Percentiles rank a stretch among this genome's conserved stretches.
Conservation (phyloP, 2,113 vertebrate species). For the Calypte anna region DNA sequence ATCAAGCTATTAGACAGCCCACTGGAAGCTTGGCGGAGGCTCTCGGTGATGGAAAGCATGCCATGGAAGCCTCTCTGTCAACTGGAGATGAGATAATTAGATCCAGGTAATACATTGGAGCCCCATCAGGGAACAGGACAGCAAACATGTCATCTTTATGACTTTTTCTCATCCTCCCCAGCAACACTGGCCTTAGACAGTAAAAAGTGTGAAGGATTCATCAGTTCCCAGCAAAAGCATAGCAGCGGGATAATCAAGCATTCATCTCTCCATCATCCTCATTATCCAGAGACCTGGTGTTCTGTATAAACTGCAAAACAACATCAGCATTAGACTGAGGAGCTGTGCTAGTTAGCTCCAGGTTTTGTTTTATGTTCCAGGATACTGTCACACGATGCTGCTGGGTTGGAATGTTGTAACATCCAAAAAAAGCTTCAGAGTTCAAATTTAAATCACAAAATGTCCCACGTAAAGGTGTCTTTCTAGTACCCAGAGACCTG, state of each 20-base stretch:
- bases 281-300: slow-evolving; percentile 60
- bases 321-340: not conserved
- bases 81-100: slow-evolving; percentile 86
- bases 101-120: slow-evolving; percentile 87
- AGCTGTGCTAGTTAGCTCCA: not conserved
- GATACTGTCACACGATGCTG: not conserved
- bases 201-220: slow-evolving; percentile 59
- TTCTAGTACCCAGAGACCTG: not conserved
- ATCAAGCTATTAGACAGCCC: slow-evolving; percentile 86
- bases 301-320: not conserved
- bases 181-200: slow-evolving; percentile 62
- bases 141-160: slow-evolving; percentile 84
- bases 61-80: slow-evolving; percentile 79
- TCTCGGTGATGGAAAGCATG: slow-evolving; percentile 78
- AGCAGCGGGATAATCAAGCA: slow-evolving; percentile 69
- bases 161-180: slow-evolving; percentile 76
- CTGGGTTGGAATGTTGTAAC: not conserved
- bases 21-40: slow-evolving; percentile 79
- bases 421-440: not conserved
- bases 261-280: slow-evolving; percentile 56
- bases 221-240: slow-evolving; percentile 15
- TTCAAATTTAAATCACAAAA: not conserved
- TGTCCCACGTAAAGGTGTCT: not conserved
- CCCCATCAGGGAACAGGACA: slow-evolving; percentile 80
- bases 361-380: not conserved